Percentiles rank a stretch among this genome's conserved stretches.
Conservation (phyloP, 1,140 invertebrate genomes). For the Chrysomallon squamiferum region DNA sequence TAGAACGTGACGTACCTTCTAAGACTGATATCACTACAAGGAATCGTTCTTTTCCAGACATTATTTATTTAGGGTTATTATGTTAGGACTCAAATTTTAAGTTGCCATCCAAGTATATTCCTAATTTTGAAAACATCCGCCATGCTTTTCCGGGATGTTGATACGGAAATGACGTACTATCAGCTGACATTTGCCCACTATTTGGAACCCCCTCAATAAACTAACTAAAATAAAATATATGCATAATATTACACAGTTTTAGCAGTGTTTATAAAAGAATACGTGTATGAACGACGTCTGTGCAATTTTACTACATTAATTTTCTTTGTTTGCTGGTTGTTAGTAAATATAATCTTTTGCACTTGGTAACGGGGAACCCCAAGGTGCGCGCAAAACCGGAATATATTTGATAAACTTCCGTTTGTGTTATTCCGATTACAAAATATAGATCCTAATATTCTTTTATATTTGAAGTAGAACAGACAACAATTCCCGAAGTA, state of each 20-base stretch:
- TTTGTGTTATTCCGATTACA: background rate
- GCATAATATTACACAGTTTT: no score
- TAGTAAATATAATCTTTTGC: conserved; percentile 20
- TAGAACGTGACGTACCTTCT: conserved; percentile 42
- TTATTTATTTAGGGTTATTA: conserved; percentile 18
- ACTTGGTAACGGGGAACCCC: conserved; percentile 38
- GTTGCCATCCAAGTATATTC: no score
- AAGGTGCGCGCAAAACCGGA: conserved; percentile 30
- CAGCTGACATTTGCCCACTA: conserved; percentile 17
- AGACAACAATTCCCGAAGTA: background rate
- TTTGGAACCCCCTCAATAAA: background rate
- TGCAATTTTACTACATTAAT: no score
- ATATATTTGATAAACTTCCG: conserved; percentile 12
- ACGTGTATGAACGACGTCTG: no score
- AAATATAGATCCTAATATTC: background rate
- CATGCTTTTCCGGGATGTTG: conserved; percentile 34
- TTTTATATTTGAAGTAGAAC: background rate
- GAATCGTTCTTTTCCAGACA: conserved; percentile 53
- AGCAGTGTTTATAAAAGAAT: no score
- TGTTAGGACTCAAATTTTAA: background rate
- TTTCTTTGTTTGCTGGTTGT: conserved; percentile 14
- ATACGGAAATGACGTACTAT: conserved; percentile 31
- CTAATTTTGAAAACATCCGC: conserved; percentile 57
- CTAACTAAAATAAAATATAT: no score
- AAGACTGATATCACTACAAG: conserved; percentile 57